Evolutionary conservation across 2,888 invertebrate genomes (phyloP).

Genomic region (Drosophila kanekoi): DNA sequence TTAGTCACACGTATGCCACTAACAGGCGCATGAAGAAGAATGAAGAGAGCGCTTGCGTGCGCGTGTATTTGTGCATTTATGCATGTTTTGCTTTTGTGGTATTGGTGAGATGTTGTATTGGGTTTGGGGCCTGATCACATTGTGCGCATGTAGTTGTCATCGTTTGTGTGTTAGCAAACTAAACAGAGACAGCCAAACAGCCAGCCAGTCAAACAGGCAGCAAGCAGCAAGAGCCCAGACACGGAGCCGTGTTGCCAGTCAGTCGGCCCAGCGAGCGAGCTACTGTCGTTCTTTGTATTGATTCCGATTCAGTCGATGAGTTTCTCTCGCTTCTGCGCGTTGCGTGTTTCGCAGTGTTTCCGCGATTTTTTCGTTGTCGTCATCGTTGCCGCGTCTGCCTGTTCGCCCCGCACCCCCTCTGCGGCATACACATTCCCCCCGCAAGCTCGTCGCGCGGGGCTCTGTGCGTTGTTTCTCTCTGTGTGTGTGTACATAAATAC

Average conservation of each 20-base stretch:
- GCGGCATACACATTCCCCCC: conserved; percentile 11
- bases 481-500: conserved; percentile 1
- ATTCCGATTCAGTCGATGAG: conserved; percentile 82
- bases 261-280: conserved; percentile 20
- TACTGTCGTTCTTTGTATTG: conserved; percentile 71
- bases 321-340: conserved; percentile 85
- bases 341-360: conserved; percentile 80
- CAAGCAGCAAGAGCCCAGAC: conserved; percentile 29
- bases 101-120: conserved; percentile 34
- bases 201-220: conserved; percentile 47
- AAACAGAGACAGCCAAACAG: conserved; percentile 43
- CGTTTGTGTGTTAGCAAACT: conserved; percentile 60
- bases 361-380: conserved; percentile 78
- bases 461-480: conserved; percentile 29
- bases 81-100: conserved; percentile 23
- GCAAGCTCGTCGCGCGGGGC: conserved; percentile 31
- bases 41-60: conserved; percentile 43
- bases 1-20: conserved; percentile 54
- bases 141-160: conserved; percentile 41
- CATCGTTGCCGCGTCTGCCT: conserved; percentile 56
- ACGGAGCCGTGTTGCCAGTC: conserved; percentile 20
- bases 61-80: conserved; percentile 16
- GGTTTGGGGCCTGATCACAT: conserved; percentile 48
- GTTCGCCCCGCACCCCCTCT: conserved; percentile 5
- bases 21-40: conserved; percentile 42